Percentiles rank a stretch among this genome's conserved stretches.
Conservation (phyloP, 2,888 invertebrate species). For the Philonicus albiceps region DNA sequence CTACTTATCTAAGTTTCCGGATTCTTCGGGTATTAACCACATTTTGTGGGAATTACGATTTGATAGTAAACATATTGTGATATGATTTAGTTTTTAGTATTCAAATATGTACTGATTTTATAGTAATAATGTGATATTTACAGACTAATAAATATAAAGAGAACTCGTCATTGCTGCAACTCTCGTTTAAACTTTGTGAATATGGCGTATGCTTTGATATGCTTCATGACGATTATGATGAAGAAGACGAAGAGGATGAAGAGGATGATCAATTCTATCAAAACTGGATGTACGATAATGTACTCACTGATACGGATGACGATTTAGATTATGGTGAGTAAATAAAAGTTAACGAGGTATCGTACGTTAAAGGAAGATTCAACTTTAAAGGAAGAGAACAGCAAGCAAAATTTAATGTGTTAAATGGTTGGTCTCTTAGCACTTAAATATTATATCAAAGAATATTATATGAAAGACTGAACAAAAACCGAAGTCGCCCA, state of each 20-base stretch:
- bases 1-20: too few relatives aligned
- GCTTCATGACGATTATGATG: background rate
- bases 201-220: background rate
- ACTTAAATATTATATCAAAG: too few relatives aligned
- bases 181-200: slow-evolving; percentile 7
- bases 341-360: background rate
- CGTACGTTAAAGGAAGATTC: too few relatives aligned
- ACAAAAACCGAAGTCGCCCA: too few relatives aligned
- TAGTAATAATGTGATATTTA: background rate
- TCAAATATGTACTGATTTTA: background rate
- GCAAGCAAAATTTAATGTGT: too few relatives aligned
- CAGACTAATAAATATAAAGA: background rate
- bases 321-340: background rate
- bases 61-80: too few relatives aligned
- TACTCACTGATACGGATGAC: background rate
- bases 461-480: too few relatives aligned
- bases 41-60: too few relatives aligned
- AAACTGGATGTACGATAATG: background rate
- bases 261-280: background rate
- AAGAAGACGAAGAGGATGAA: background rate
- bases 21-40: too few relatives aligned
- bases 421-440: too few relatives aligned
- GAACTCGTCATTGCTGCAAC: background rate
- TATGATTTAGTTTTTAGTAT: too few relatives aligned
- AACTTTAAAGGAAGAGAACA: too few relatives aligned